Percentiles rank a stretch among this genome's conserved stretches.
Conservation (phyloP, 2,888 invertebrate genomes). For the Chloroclysta siterata region DNA sequence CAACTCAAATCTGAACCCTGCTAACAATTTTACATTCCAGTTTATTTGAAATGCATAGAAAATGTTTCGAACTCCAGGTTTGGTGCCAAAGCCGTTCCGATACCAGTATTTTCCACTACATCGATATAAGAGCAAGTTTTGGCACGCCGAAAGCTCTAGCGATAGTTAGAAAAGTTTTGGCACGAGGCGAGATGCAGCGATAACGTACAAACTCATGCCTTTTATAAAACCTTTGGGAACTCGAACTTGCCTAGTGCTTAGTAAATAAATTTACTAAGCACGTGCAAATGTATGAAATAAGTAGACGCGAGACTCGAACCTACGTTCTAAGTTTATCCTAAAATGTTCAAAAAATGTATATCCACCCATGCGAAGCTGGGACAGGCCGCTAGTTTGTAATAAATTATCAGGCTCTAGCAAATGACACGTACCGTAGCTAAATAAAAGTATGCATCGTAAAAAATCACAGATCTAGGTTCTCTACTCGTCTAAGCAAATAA, state of each 20-base stretch:
- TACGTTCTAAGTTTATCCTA: too few species aligned
- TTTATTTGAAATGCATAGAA: conserved; percentile 46
- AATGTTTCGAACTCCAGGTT: conserved; percentile 44
- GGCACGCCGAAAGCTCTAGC: conserved; percentile 46
- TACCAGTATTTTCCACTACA: conserved; percentile 45
- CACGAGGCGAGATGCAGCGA: conserved; percentile 39
- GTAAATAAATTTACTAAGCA: background rate
- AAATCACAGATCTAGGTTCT: too few species aligned
- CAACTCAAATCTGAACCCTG: background rate
- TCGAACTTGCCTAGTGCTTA: conserved; percentile 21
- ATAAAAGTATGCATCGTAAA: too few species aligned
- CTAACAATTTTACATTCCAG: conserved; percentile 25
- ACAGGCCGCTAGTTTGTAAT: too few species aligned
- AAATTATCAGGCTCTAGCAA: too few species aligned
- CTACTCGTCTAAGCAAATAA: too few species aligned
- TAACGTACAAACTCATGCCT: conserved; percentile 47
- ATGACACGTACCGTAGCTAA: too few species aligned
- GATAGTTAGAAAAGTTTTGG: conserved; percentile 47
- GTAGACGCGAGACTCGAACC: too few species aligned
- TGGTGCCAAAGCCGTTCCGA: conserved; percentile 47
- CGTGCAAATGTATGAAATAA: too few species aligned
- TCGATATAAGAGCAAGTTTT: conserved; percentile 49
- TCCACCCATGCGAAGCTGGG: too few species aligned
- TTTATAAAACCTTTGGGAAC: conserved; percentile 41
- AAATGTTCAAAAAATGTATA: too few species aligned